Base-by-base conservation (phyloP, 2,797 vertebrate species). In the Pristis pectinata region DNA sequence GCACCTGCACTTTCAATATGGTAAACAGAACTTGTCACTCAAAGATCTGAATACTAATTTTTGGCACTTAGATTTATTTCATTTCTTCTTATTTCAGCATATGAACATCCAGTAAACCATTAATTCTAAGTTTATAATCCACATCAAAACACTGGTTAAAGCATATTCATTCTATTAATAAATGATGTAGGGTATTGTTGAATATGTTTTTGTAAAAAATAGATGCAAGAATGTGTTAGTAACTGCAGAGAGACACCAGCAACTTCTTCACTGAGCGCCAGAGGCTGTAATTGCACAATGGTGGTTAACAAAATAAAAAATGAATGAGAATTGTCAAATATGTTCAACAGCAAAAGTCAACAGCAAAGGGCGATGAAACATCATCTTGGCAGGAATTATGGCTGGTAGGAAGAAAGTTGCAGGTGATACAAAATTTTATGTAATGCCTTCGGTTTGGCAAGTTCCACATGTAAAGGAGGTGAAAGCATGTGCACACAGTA, bases 401-500 rank as follows among this genome's bases (percentile, higher is more conserved):
- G 8, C 34, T 67, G 0, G 87, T 22, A 0, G 9, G 87, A 91
- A 41, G n/a, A 41, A 41, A 37, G 17, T 22, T 64, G n/a, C 59
- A 67, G n/a, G 17, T 49, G 53, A 11, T 10, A 3, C 82, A 11
- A 13, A 1, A 53, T 56, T 87, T 49, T 34, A 87, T 30, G 41
- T 70, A 77, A 94, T 3, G 44, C 74, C 1, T 3, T 4, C 72
- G 70, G 19, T 6, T 72, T 72, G 70, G 70, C 24, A 27, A 27
- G 70, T 72, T 72, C 22, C 70, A 27, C 24, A 2, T 7, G 15
- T 15, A 0, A 64, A 17, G 61, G 64, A 67, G 6, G 15, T 91
- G n/a, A 64, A 37, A 67, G 17, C 59, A 19, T 19, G 34, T 64
- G 27, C 44, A 77, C 41, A 61, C n/a, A 96, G 97, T 96, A 99